Conservation (phyloP, 2,113 vertebrate species). For the Chionis minor region DNA sequence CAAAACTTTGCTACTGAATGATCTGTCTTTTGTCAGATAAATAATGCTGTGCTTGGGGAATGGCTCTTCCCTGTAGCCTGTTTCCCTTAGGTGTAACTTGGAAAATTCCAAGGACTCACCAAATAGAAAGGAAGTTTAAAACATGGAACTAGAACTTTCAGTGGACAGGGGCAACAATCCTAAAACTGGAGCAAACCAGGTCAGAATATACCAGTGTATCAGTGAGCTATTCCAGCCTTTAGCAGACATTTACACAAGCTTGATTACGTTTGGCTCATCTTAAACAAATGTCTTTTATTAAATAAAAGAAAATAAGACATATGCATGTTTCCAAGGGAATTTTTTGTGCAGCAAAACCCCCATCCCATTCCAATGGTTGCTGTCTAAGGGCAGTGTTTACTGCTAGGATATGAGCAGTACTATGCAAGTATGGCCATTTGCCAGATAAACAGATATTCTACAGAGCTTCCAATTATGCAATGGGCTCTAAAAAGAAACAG, state of each 20-base stretch:
- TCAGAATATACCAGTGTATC: not conserved
- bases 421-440: conserved; percentile 53
- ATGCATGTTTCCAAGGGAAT: not conserved
- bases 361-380: not conserved
- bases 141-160: not conserved
- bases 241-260: not conserved
- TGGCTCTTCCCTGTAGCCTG: not conserved
- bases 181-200: not conserved
- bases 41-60: not conserved
- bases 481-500: conserved; percentile 57
- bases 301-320: not conserved
- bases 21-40: not conserved
- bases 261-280: not conserved
- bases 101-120: not conserved
- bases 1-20: not conserved
- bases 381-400: conserved; percentile 45
- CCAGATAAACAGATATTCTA: conserved; percentile 62
- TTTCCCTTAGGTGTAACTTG: not conserved
- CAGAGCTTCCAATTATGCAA: conserved; percentile 61
- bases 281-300: not conserved
- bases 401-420: conserved; percentile 16
- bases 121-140: not conserved
- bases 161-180: not conserved
- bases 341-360: not conserved
- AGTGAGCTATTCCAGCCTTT: not conserved